Evolutionary conservation across 2,888 invertebrate species (phyloP).

Genomic region (Trichopoda pennipes): DNA sequence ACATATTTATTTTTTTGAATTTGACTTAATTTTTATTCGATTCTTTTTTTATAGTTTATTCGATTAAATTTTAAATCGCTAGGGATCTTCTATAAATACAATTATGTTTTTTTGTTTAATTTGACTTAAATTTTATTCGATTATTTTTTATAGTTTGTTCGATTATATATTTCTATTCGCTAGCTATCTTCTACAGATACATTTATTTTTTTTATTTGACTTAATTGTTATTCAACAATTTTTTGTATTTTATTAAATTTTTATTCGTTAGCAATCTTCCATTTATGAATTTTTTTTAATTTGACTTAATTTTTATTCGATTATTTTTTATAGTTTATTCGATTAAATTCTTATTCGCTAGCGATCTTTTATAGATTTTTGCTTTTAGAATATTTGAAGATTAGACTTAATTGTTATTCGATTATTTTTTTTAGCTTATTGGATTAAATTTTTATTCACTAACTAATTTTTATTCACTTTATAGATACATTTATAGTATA

Average conservation of each 20-base stretch:
- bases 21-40: neutral
- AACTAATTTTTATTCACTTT: neutral
- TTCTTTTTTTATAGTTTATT: no score
- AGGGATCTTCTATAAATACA: no score
- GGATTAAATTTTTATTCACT: slow-evolving; percentile 12
- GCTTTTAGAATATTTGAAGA: neutral
- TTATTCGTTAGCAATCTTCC: no score
- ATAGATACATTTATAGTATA: neutral
- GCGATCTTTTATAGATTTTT: no score
- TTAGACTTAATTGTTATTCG: neutral
- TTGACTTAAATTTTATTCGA: no score
- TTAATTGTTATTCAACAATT: neutral
- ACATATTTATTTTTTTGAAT: neutral
- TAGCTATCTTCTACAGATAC: no score
- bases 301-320: neutral
- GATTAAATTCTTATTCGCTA: neutral
- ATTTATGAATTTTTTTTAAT: no score
- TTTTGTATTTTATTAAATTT: neutral
- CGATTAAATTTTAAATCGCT: no score
- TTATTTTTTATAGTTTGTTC: no score
- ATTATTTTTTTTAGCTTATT: neutral
- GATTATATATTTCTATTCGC: no score
- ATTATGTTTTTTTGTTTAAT: no score
- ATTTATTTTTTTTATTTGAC: neutral
- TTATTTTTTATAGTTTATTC: neutral